Evolutionary conservation across 2,888 invertebrate genomes (phyloP), one percentile per base, ranked within the genome.

Genomic region (Heliconius erato): DNA sequence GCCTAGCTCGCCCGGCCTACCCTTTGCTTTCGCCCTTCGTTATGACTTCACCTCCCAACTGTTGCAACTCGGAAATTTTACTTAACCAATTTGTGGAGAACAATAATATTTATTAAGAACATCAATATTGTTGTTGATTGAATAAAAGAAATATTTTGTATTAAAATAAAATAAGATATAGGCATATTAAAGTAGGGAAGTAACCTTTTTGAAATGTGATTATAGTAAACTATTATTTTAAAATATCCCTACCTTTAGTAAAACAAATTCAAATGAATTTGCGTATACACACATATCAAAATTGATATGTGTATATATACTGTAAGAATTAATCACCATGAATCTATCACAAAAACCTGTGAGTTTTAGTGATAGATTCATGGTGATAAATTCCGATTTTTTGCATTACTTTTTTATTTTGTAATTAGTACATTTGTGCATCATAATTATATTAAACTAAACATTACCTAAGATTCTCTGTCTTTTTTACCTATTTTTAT

Each of bases 11-110:
- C 92, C 92, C 94, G 92, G 91, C 95, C 95, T 95, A 95, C 96
- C 96, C 96, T 95, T 95, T 96, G 95, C 96, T 96, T 96, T 95
- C 94, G 95, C 96, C 95, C 96, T 96, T 95, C 96, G 96, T 96
- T 96, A 95, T 94, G 89, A 90, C 87, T 92, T 89, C 91, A 91
- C 90, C 84, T 86, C 88, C 88, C 88, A 88, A 91, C 87, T 87
- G 88, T 91, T 94, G 93, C 87, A 95, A 87, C 95, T 95, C 92
- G 87, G 79, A 90, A 90, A 88, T 84, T 49, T 79, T 40, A 63
- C 59, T 65, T 74, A 79, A 77, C 32, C 35, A 32, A 79, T 14
- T 71, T 74, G 69, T 23, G n/a, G 26, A 23, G 19, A 44, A 35
- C 11, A 79, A 12, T n/a, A 28, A 68, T 76, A 28, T 14, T 80